Evolutionary conservation across 1,140 invertebrate genomes (phyloP).

Genomic region (Ips typographus): DNA sequence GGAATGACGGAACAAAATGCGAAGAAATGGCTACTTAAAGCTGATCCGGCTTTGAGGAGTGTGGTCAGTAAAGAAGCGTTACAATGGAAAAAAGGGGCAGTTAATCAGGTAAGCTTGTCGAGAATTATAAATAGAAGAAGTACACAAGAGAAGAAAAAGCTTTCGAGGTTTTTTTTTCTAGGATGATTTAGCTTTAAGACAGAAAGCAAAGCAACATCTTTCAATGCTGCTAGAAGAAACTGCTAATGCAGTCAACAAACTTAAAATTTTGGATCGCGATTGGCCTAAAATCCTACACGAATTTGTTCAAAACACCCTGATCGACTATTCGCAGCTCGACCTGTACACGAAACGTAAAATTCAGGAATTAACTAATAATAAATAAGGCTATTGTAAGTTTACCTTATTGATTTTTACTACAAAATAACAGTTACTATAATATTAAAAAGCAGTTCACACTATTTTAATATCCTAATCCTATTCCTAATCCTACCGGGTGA

Average conservation of each 20-base stretch:
- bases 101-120: slow-evolving; percentile 58
- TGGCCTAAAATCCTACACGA: slow-evolving; percentile 75
- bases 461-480: too few species aligned
- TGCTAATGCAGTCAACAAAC: slow-evolving; percentile 71
- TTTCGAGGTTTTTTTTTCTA: slow-evolving; percentile 47
- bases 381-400: too few species aligned
- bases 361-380: slow-evolving; percentile 43
- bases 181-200: slow-evolving; percentile 69
- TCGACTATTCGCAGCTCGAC: slow-evolving; percentile 76
- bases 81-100: slow-evolving; percentile 70
- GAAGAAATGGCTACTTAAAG: slow-evolving; percentile 71
- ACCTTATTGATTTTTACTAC: too few species aligned
- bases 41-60: slow-evolving; percentile 72
- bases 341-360: slow-evolving; percentile 66
- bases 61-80: slow-evolving; percentile 85
- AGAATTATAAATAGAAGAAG: not conserved
- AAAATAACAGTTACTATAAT: too few species aligned
- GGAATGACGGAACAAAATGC: slow-evolving; percentile 56
- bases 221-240: slow-evolving; percentile 68
- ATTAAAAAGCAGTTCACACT: too few species aligned
- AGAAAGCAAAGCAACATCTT: slow-evolving; percentile 69
- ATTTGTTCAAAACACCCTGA: slow-evolving; percentile 71
- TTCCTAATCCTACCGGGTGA: too few species aligned
- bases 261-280: slow-evolving; percentile 68
- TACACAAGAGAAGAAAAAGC: not conserved